Percentiles rank a stretch among this genome's conserved stretches.
phyloP scores from a whole-genome alignment of 1,140 invertebrate species.

The Caligus rogercresseyi region DNA sequence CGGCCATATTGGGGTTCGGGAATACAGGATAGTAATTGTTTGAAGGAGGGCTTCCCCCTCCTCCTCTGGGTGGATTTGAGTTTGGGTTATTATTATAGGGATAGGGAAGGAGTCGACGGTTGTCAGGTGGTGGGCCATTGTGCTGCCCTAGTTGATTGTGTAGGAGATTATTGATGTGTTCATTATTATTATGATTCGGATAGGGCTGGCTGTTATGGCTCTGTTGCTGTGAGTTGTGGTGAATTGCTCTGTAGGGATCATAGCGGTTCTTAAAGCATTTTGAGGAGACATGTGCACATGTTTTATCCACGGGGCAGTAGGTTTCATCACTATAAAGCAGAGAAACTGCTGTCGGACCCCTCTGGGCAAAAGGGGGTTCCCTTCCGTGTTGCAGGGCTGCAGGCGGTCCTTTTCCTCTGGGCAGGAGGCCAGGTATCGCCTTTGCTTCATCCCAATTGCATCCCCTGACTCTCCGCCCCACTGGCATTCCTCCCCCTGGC shows the following conservation, averaged over 20 bases:
- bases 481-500: background rate
- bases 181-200: background rate
- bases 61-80: no score
- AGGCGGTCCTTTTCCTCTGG: slow-evolving; percentile 24
- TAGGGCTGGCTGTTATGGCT: background rate
- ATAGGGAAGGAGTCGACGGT: background rate
- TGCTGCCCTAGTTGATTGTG: background rate
- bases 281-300: background rate
- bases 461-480: background rate
- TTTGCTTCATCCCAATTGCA: slow-evolving; percentile 6
- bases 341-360: background rate
- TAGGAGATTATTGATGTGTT: background rate
- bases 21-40: background rate
- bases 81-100: no score
- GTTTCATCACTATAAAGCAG: background rate
- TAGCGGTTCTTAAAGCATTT: background rate
- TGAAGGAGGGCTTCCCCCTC: background rate
- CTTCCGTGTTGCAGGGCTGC: background rate
- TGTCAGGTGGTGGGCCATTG: background rate
- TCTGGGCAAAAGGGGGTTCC: background rate
- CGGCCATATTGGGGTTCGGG: background rate
- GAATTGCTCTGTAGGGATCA: no score
- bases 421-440: slow-evolving; percentile 23
- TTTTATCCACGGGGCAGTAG: background rate
- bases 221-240: no score